Percentiles rank a stretch among this genome's conserved stretches.
Evolutionary conservation across 2,113 vertebrate genomes (phyloP).

Genomic region (Gasterosteus aculeatus): DNA sequence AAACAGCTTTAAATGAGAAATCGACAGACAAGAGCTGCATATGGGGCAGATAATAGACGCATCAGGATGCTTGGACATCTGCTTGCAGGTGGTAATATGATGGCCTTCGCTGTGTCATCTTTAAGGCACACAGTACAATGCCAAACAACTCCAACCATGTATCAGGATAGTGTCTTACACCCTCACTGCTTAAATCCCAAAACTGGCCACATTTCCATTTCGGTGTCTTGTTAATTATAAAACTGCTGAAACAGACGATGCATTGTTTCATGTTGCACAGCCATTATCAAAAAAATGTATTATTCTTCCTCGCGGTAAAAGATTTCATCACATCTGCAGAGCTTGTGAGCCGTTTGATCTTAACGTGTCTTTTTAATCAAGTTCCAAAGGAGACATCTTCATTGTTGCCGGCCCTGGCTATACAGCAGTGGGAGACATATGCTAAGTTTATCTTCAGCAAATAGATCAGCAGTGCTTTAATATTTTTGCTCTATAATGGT

Average conservation of each 20-base stretch:
- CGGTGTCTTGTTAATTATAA: slow-evolving; percentile 74
- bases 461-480: slow-evolving; percentile 77
- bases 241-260: slow-evolving; percentile 74
- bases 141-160: slow-evolving; percentile 7
- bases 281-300: slow-evolving; percentile 71
- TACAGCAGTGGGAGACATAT: slow-evolving; percentile 76
- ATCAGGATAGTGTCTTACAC: slow-evolving; percentile 21
- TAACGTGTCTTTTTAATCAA: slow-evolving; percentile 78
- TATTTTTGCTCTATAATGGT: slow-evolving; percentile 78
- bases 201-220: slow-evolving; percentile 46
- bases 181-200: slow-evolving; percentile 30
- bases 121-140: slow-evolving; percentile 36
- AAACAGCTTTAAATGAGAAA: slow-evolving; percentile 79
- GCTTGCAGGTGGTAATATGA: slow-evolving; percentile 55
- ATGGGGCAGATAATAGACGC: slow-evolving; percentile 58
- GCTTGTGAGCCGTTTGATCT: slow-evolving; percentile 68
- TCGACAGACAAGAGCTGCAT: slow-evolving; percentile 70
- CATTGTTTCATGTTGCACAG: slow-evolving; percentile 72
- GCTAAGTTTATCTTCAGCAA: slow-evolving; percentile 81
- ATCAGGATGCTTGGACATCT: slow-evolving; percentile 46
- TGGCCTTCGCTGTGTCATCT: slow-evolving; percentile 43
- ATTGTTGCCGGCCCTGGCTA: slow-evolving; percentile 68
- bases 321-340: slow-evolving; percentile 75
- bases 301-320: slow-evolving; percentile 62
- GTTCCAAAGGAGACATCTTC: slow-evolving; percentile 73